Evolutionary conservation across 2,888 invertebrate species (phyloP).

Genomic region (Callosobruchus maculatus): DNA sequence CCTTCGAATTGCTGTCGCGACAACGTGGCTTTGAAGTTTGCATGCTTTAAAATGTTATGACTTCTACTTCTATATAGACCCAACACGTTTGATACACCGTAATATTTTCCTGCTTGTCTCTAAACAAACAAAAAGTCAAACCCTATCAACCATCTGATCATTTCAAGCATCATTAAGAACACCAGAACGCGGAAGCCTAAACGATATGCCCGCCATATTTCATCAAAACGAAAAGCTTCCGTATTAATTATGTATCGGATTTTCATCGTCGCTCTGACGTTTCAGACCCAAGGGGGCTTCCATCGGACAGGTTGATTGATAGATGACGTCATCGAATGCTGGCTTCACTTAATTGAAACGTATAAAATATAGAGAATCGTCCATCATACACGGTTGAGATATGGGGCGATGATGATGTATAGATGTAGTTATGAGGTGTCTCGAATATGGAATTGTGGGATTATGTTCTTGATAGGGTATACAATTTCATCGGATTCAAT

Average conservation of each 20-base stretch:
- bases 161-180: background rate
- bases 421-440: background rate
- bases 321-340: constrained; percentile 2
- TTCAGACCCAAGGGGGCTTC: background rate
- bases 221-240: background rate
- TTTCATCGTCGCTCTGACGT: background rate
- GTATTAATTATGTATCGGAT: background rate
- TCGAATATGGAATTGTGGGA: background rate
- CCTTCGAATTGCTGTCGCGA: no score
- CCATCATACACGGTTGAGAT: background rate
- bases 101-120: no score
- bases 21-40: no score
- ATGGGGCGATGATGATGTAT: background rate
- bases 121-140: background rate
- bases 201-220: background rate
- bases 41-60: no score
- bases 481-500: no score
- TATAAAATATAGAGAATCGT: background rate
- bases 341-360: background rate
- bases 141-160: background rate
- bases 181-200: background rate
- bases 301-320: constrained; percentile 5
- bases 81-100: no score
- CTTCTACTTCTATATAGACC: no score
- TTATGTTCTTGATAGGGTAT: no score